These are phyloP conservation scores for Chloromyia formosa DNA, from an alignment of 2,888 invertebrate species.

Conservation along the genomic window DNA sequence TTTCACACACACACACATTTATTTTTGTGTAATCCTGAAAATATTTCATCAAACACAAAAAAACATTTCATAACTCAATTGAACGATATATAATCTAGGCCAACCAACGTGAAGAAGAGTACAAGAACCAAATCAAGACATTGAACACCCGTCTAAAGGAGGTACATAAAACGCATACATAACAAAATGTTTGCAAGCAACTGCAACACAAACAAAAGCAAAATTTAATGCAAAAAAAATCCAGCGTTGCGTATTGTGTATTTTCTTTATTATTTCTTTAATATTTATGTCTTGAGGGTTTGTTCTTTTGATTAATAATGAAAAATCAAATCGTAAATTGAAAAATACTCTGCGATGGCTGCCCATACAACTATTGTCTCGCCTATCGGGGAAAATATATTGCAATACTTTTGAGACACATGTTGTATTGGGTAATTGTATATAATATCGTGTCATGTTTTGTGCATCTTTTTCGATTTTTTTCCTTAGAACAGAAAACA, in stretches of 20 bases:
- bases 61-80: neutral
- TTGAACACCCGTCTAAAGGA: slow-evolving; percentile 99
- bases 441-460: neutral
- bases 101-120: slow-evolving; percentile 99
- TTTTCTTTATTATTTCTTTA: slow-evolving; percentile 15
- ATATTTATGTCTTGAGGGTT: slow-evolving; percentile 24
- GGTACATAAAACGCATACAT: slow-evolving; percentile 68
- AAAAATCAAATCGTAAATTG: too few species aligned
- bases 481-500: neutral
- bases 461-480: neutral
- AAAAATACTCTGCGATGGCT: slow-evolving; percentile 4
- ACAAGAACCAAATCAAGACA: slow-evolving; percentile 99
- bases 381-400: neutral
- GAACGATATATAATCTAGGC: slow-evolving; percentile 70
- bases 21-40: neutral
- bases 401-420: too few species aligned
- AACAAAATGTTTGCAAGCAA: neutral
- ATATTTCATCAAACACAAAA: too few species aligned
- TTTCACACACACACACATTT: neutral
- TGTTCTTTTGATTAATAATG: slow-evolving; percentile 6
- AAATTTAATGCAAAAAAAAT: slow-evolving; percentile 15
- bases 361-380: neutral
- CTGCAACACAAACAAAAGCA: slow-evolving; percentile 7
- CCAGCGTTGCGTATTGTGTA: slow-evolving; percentile 36
- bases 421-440: neutral